Base-by-base conservation (phyloP, 2,113 vertebrate genomes). In the Phoenicopterus ruber region DNA sequence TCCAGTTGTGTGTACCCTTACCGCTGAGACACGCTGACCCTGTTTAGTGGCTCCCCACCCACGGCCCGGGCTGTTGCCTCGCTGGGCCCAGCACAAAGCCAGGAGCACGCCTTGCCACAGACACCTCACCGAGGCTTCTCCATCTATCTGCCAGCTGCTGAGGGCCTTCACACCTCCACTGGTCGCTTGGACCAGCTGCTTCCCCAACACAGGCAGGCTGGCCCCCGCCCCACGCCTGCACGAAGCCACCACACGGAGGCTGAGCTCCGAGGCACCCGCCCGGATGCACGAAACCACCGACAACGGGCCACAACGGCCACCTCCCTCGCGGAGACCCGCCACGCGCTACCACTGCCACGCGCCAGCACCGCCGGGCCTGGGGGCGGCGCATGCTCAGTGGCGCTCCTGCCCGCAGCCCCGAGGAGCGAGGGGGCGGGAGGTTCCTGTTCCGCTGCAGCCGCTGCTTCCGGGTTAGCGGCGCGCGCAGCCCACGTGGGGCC, bases 331-430 rank as follows among this genome's bases (percentile, higher is more conserved):
- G 3, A 7, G 1, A 7, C 2, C n/a, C n/a, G n/a, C n/a, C n/a
- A n/a, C n/a, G n/a, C n/a, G n/a, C n/a, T n/a, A n/a, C n/a, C n/a
- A 9, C 12, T 0, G 9, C 38, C 31, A 3, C 34, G 26, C 4
- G 25, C 38, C 1, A 0, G 8, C 26, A 26, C 1, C 6, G 2
- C 42, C 2, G 0, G 29, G 8, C 49, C 31, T 0, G 7, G 1
- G 10, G 4, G 3, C 0, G 21, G 29, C 52, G 67, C 32, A 3
- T 2, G 32, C 65, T 10, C 54, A 6, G 49, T 2, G 18, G 3
- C 5, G 3, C 16, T 3, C 38, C 9, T 6, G 10, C 9, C 19
- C 4, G 6, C 25, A 7, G 0, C 6, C 3, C 20, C 32, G 4
- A 1, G 14, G 2, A 42, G 42, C 42, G 2, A 1, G 10, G 1